A percentile compares a stretch with the other conserved stretches of the same genome.
These are phyloP conservation scores for Pararge aegeria DNA, from an alignment of 1,140 invertebrate species.

Conservation along the genomic window DNA sequence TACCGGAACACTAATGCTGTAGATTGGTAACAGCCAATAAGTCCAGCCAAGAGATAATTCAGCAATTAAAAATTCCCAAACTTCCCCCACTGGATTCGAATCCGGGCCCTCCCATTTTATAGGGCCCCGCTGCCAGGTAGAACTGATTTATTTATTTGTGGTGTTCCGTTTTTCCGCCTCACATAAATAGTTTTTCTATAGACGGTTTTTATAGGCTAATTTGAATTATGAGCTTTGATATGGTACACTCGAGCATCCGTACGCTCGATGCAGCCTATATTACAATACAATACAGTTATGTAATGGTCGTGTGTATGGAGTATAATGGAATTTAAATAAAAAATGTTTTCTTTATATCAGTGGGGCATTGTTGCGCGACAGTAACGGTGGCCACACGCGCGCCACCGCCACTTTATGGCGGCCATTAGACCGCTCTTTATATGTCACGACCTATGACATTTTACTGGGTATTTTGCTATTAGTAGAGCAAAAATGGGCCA, in stretches of 20 bases:
- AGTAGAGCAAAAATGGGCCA: no score
- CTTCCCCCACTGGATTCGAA: no score
- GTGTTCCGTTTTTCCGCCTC: not conserved
- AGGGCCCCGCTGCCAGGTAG: no score
- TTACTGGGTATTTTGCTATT: not conserved
- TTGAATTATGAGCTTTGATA: slow-evolving; percentile 14
- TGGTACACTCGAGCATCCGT: slow-evolving; percentile 15
- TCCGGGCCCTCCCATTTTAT: no score
- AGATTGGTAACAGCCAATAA: no score
- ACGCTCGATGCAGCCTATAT: slow-evolving; percentile 30
- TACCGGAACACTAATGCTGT: no score
- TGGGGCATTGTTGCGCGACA: slow-evolving; percentile 67
- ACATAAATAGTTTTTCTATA: not conserved
- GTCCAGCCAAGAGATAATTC: no score
- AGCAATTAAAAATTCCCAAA: no score
- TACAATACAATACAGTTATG: slow-evolving; percentile 41
- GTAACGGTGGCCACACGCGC: slow-evolving; percentile 73
- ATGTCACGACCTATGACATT: slow-evolving; percentile 41
- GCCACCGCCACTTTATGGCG: slow-evolving; percentile 45
- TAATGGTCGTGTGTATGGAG: slow-evolving; percentile 50
- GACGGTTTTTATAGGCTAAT: slow-evolving; percentile 25
- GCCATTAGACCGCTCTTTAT: slow-evolving; percentile 44
- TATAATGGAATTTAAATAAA: slow-evolving; percentile 72
- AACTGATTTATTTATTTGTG: not conserved
- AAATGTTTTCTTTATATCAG: slow-evolving; percentile 79